These are phyloP conservation scores for Raja brachyura DNA, from an alignment of 2,113 vertebrate genomes.

Conservation along the genomic window DNA sequence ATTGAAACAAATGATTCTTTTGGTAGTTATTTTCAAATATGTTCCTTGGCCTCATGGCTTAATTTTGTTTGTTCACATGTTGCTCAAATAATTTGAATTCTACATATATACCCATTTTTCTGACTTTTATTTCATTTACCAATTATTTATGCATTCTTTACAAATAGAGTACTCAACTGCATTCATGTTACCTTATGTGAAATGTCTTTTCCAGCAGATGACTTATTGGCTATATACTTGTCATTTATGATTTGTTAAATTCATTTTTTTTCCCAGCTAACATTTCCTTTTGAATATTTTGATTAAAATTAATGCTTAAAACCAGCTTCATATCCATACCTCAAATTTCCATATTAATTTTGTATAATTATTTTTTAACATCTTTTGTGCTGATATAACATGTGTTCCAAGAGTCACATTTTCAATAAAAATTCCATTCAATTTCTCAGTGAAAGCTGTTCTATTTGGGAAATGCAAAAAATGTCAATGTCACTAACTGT, in stretches of 20 bases:
- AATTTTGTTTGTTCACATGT: not conserved
- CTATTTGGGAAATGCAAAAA: not conserved
- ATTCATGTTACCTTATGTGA: not conserved
- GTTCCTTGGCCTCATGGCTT: not conserved
- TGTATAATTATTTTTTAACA: not conserved
- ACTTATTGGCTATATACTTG: not conserved
- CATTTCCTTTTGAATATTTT: not conserved
- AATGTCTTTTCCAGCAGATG: not conserved
- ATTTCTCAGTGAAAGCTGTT: not conserved
- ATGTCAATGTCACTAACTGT: too few relatives aligned
- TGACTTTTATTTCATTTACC: constrained; percentile 8
- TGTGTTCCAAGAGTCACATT: not conserved
- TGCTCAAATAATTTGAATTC: not conserved
- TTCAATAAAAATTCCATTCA: not conserved
- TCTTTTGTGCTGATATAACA: not conserved
- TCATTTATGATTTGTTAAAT: not conserved
- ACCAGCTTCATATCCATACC: not conserved
- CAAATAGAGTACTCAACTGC: not conserved
- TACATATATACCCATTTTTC: not conserved
- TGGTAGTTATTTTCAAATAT: not conserved
- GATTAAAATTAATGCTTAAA: not conserved
- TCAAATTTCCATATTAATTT: not conserved
- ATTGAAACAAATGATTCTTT: not conserved
- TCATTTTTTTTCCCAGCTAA: not conserved
- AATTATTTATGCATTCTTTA: not conserved